These are phyloP conservation scores for Rhabdomys pumilio DNA, from an alignment of 2,797 vertebrate species.

Conservation along the genomic window DNA sequence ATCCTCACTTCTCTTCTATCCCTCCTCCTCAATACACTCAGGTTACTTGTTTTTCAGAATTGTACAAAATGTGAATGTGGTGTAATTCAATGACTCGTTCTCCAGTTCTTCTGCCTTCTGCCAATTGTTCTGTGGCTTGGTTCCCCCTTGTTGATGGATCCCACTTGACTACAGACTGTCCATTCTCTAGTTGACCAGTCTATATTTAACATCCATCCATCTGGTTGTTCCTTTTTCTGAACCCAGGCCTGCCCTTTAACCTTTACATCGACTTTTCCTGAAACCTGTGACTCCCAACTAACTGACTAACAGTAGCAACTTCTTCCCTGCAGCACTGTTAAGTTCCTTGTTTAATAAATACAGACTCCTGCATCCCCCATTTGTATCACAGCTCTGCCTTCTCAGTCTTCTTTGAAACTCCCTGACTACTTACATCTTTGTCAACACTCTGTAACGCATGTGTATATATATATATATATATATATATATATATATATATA, in stretches of 20 bases:
- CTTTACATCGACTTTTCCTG: background rate
- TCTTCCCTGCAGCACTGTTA: background rate
- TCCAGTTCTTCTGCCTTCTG: background rate
- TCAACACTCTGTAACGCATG: background rate
- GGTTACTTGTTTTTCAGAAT: background rate
- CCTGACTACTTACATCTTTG: background rate
- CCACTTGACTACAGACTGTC: no score
- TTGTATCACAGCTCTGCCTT: background rate
- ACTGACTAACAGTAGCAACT: background rate
- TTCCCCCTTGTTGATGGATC: no score
- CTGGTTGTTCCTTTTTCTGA: background rate
- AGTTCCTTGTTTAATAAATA: background rate
- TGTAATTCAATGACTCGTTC: background rate
- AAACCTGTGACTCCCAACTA: background rate
- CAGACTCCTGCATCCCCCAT: background rate
- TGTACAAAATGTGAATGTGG: background rate
- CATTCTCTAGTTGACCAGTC: background rate
- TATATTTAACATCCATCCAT: background rate
- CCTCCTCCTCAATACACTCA: background rate
- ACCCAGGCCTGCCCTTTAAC: no score
- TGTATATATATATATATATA: background rate
- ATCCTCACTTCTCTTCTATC: no score
- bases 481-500: no score
- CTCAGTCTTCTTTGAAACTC: background rate
- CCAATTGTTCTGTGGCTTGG: background rate